Evolutionary conservation across 2,113 vertebrate genomes (phyloP), one percentile per base, ranked within the genome.

Genomic region (Empidonax alnorum): DNA sequence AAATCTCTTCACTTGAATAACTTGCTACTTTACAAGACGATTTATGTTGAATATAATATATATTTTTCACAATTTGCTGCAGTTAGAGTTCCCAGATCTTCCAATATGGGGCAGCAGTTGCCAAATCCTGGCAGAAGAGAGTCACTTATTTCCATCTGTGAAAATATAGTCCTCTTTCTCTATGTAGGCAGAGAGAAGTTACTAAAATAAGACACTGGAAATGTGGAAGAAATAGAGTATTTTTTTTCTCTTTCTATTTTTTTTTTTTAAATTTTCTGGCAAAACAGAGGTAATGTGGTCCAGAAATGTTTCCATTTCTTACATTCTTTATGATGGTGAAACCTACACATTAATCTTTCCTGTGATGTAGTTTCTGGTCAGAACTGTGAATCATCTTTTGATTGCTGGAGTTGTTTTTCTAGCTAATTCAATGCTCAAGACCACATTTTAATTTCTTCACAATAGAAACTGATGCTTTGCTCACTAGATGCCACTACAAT

Each of bases 71-170:
- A 74, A 24, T 81, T 68, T 90, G 66, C 73, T 94, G n/a, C 80
- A 90, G 88, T 49, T 90, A 87, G 92, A 93, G 66, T 97, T 97
- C 96, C 94, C 44, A 76, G 13, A 89, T 84, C 94, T 92, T 97
- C 96, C 96, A 94, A 97, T 86, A 76, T 89, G 96, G 93, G 96
- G 96, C 96, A 97, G 96, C 79, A 97, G 96, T 79, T 96, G 93
- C 96, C 94, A 97, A 79, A 96, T 90, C 88, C 94, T 96, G 83
- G 80, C 83, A 95, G 49, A 90, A 53, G 30, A 81, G 49, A 92
- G 86, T 84, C 52, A 79, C 73, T 95, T 90, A 96, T 81, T 96
- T 92, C 71, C 58, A 78, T 92, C 73, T 87, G 90, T 95, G 86
- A 93, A 97, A 95, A 95, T 90, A 74, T 16, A 61, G 52, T 84